Percentiles rank a stretch among this genome's conserved stretches.
These are phyloP conservation scores for Abramis brama DNA, from an alignment of 2,113 vertebrate genomes.

Conservation along the genomic window DNA sequence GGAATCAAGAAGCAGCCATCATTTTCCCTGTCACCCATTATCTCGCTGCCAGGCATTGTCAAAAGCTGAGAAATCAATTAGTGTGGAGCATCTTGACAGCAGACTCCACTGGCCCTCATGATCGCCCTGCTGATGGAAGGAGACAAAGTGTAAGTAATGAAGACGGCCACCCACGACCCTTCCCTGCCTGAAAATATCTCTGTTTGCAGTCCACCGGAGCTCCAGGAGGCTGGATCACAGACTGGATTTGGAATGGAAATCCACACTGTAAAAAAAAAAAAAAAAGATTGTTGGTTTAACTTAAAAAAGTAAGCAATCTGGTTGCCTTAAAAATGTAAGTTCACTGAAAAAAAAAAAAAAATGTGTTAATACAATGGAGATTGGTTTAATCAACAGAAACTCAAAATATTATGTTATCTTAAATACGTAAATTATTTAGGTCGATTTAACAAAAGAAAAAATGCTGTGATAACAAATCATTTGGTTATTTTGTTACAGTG, in stretches of 20 bases:
- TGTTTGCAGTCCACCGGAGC: neutral
- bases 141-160: conserved; percentile 36
- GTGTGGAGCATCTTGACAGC: conserved; percentile 31
- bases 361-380: too few species aligned
- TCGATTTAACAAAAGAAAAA: too few species aligned
- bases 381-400: too few species aligned
- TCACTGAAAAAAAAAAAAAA: too few species aligned
- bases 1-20: conserved; percentile 20
- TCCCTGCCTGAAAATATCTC: neutral
- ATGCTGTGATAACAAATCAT: too few species aligned
- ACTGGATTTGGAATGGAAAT: neutral
- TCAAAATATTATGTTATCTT: too few species aligned
- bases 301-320: too few species aligned
- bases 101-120: conserved; percentile 1
- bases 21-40: conserved; percentile 35
- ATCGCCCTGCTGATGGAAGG: conserved; percentile 28
- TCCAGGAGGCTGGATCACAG: neutral
- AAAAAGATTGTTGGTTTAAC: too few species aligned
- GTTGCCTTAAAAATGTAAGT: too few species aligned
- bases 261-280: too few species aligned
- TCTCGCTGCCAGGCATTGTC: conserved; percentile 40
- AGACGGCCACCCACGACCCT: conserved; percentile 16
- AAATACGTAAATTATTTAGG: too few species aligned
- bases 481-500: too few species aligned
- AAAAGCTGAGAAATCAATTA: conserved; percentile 36